Percentiles rank a stretch among this genome's conserved stretches.
These are phyloP conservation scores for Desmodus rotundus DNA, from an alignment of 2,113 vertebrate genomes.

Conservation along the genomic window DNA sequence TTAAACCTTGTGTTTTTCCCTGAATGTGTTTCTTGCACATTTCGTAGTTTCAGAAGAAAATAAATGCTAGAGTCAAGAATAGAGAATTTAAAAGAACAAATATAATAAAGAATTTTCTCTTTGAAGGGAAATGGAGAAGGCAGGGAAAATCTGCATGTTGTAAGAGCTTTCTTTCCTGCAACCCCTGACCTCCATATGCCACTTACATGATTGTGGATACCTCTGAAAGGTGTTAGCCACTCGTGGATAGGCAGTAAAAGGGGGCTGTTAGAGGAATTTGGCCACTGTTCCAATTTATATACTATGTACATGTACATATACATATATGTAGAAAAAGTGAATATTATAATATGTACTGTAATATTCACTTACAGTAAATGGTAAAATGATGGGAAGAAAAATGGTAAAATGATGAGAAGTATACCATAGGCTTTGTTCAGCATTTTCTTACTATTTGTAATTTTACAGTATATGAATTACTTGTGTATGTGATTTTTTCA, in stretches of 20 bases:
- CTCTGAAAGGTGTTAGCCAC: slow-evolving; percentile 53
- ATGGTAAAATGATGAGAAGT: not conserved
- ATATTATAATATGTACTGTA: not conserved
- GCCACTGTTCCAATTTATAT: not conserved
- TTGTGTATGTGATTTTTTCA: not conserved
- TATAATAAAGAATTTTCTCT: slow-evolving; percentile 69
- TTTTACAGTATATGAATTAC: not conserved
- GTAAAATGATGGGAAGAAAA: not conserved
- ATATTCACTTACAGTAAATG: too few species aligned
- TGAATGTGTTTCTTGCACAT: slow-evolving; percentile 56
- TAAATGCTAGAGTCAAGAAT: slow-evolving; percentile 77
- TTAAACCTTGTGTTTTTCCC: not conserved
- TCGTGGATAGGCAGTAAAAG: not conserved
- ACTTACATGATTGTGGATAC: slow-evolving; percentile 11
- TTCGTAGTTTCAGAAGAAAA: slow-evolving; percentile 68
- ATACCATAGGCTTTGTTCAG: not conserved
- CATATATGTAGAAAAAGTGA: not conserved
- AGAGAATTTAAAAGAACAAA: slow-evolving; percentile 64
- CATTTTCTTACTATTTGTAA: slow-evolving; percentile 30
- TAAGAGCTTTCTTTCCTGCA: slow-evolving; percentile 57
- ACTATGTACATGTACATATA: not conserved
- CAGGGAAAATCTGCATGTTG: slow-evolving; percentile 5
- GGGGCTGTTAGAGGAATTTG: not conserved
- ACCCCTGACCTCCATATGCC: slow-evolving; percentile 44
- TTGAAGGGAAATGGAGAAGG: slow-evolving; percentile 42